Conservation (phyloP, 2,797 vertebrate species). For the Hafferia zeledoni region DNA sequence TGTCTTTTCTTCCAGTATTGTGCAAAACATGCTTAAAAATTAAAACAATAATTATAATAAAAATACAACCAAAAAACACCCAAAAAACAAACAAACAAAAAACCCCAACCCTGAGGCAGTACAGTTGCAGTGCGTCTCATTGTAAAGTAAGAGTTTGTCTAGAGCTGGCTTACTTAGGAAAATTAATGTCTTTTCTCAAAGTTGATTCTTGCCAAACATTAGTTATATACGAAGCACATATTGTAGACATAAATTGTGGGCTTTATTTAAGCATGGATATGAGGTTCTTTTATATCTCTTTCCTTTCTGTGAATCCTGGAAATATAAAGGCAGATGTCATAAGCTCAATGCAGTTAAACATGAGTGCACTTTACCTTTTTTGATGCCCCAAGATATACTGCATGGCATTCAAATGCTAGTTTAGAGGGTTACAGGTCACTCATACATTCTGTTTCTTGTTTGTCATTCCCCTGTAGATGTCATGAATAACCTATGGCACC, state of each 20-base stretch:
- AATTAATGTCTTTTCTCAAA: conserved; percentile 10
- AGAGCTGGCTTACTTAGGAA: background rate
- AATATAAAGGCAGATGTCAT: background rate
- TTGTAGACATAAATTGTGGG: background rate
- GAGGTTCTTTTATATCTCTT: background rate
- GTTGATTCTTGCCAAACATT: background rate
- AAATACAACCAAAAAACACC: background rate
- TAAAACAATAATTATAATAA: background rate
- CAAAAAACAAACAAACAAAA: background rate
- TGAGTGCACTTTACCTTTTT: background rate
- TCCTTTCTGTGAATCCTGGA: background rate
- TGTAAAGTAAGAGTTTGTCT: background rate
- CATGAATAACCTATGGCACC: background rate
- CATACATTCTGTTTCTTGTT: background rate
- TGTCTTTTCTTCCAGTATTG: conserved; percentile 40
- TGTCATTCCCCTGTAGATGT: background rate
- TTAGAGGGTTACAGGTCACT: background rate
- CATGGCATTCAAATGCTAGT: background rate
- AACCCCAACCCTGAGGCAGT: background rate
- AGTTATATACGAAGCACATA: background rate
- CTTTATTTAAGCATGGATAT: background rate
- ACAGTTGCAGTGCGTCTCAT: background rate
- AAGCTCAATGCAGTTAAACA: background rate
- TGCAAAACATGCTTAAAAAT: conserved; percentile 8
- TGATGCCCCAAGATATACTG: background rate